These are phyloP conservation scores for Epizoanthus rinbou DNA, from an alignment of 92 coral and sea anemone species.

Conservation along the genomic window DNA sequence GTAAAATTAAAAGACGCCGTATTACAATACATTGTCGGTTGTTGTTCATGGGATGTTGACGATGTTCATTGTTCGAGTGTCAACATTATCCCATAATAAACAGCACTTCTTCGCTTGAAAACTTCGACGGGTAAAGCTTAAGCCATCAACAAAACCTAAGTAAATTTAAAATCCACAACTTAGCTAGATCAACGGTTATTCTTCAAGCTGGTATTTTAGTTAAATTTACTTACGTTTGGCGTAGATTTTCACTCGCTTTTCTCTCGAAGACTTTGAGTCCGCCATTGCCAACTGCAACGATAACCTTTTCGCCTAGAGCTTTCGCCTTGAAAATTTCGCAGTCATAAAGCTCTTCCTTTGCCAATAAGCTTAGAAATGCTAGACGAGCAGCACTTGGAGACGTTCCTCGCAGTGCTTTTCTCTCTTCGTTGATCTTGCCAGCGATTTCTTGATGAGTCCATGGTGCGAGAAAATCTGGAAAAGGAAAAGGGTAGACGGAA, in stretches of 20 bases:
- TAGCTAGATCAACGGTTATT: not conserved
- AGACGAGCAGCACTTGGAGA: conserved; percentile 75
- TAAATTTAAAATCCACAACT: not conserved
- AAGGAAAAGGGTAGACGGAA: conserved; percentile 30
- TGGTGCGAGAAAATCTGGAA: conserved; percentile 69
- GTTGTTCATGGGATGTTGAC: conserved; percentile 11
- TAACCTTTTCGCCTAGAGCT: conserved; percentile 81
- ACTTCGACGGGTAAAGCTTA: conserved; percentile 3
- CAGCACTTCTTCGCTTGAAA: conserved; percentile 11
- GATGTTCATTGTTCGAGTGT: conserved; percentile 6
- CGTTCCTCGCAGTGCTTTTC: conserved; percentile 71
- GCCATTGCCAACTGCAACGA: conserved; percentile 87
- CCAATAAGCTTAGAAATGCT: conserved; percentile 76
- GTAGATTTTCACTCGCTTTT: conserved; percentile 73
- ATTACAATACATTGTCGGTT: conserved; percentile 1
- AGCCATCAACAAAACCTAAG: not conserved
- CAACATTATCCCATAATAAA: not conserved
- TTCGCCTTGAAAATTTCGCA: conserved; percentile 94
- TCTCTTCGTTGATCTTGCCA: conserved; percentile 68
- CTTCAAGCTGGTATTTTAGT: not conserved
- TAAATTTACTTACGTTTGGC: conserved; percentile 80
- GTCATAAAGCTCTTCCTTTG: conserved; percentile 90
- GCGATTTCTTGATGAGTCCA: conserved; percentile 77
- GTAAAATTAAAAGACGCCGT: not conserved
- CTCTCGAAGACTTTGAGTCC: conserved; percentile 88